A percentile compares a stretch with the other conserved stretches of the same genome.
These are phyloP conservation scores for Drosophila paranaensis DNA, from an alignment of 2,888 invertebrate genomes.

Conservation along the genomic window DNA sequence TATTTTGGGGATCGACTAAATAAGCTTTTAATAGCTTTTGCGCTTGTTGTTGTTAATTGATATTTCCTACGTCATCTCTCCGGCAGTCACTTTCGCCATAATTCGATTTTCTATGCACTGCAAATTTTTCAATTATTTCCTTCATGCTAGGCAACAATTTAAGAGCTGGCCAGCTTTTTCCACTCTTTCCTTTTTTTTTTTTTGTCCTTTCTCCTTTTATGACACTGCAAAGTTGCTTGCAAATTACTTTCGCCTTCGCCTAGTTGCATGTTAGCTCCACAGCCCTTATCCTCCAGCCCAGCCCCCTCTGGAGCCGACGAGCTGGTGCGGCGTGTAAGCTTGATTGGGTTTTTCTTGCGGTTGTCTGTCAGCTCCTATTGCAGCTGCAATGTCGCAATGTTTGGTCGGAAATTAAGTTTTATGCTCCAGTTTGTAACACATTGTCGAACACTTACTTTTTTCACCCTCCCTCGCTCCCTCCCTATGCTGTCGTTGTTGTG, in stretches of 20 bases:
- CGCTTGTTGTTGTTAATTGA: conserved; percentile 65
- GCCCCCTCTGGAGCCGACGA: neutral
- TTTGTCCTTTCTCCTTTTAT: conserved; percentile 15
- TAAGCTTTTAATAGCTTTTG: conserved; percentile 78
- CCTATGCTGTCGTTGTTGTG: conserved; percentile 4
- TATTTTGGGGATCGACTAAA: conserved; percentile 62
- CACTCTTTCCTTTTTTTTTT: neutral
- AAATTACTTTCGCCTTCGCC: conserved; percentile 78
- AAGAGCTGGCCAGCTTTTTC: conserved; percentile 11
- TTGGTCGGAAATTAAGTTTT: conserved; percentile 73
- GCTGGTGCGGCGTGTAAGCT: conserved; percentile 57
- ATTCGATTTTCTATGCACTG: conserved; percentile 69
- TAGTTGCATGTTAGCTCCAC: conserved; percentile 26
- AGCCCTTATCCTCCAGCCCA: neutral
- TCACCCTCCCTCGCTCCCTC: no score
- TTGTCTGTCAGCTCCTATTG: conserved; percentile 51
- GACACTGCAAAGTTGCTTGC: conserved; percentile 59
- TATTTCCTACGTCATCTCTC: conserved; percentile 57
- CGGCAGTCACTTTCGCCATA: conserved; percentile 64
- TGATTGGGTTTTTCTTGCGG: conserved; percentile 77
- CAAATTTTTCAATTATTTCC: conserved; percentile 77
- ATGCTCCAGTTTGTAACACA: conserved; percentile 70
- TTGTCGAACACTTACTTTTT: conserved; percentile 21
- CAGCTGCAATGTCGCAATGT: conserved; percentile 60
- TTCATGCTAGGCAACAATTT: conserved; percentile 48